A percentile compares a stretch with the other conserved stretches of the same genome.
Conservation (phyloP, 2,888 invertebrate species). For the Coenonympha arcania region DNA sequence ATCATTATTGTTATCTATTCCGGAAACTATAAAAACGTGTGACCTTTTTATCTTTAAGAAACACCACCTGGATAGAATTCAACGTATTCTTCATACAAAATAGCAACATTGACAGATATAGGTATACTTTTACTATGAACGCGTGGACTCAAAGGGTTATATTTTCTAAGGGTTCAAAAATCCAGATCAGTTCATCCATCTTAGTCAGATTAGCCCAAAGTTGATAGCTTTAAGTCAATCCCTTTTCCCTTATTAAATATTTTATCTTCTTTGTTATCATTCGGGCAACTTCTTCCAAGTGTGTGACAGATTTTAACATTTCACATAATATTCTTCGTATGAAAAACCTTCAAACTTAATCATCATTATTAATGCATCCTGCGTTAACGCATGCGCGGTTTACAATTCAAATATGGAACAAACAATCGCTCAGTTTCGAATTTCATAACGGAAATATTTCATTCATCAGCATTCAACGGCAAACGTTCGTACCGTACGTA, state of each 20-base stretch:
- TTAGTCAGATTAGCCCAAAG: no score
- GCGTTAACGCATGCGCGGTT: constrained; percentile 11
- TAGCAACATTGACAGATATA: no score
- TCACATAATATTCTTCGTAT: not conserved
- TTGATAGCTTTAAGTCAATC: no score
- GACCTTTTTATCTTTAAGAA: constrained; percentile 38
- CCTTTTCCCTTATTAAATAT: no score
- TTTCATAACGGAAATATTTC: constrained; percentile 41
- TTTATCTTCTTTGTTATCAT: no score
- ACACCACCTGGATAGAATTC: not conserved
- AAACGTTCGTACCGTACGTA: constrained; percentile 14
- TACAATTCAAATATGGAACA: constrained; percentile 34
- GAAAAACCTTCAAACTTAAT: not conserved
- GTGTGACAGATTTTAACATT: not conserved
- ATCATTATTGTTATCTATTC: constrained; percentile 22
- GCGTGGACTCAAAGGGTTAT: no score
- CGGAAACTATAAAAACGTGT: constrained; percentile 35
- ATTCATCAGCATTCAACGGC: no score
- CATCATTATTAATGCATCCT: constrained; percentile 21
- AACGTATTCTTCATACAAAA: not conserved
- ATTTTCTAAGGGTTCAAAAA: no score
- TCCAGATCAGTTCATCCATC: no score
- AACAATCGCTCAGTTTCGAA: constrained; percentile 41
- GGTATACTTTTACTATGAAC: not conserved
- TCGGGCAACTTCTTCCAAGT: no score